Base-by-base conservation (phyloP, 2,797 vertebrate genomes). In the Hydrolagus colliei region DNA sequence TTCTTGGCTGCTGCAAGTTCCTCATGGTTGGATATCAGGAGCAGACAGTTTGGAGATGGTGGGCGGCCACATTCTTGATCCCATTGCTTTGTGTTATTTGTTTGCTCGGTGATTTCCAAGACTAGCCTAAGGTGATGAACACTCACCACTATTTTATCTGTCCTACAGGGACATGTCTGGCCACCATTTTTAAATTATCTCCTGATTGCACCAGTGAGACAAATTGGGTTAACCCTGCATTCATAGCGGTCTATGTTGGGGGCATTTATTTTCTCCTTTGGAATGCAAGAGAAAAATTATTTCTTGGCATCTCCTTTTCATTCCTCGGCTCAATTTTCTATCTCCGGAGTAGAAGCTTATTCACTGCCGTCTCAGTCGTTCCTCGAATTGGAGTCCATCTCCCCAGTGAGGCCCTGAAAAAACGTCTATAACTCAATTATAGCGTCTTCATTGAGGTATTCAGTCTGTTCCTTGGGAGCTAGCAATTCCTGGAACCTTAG, bases 301-400 rank as follows among this genome's bases (percentile, higher is more conserved):
- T 63, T 63, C 27, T 77, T 77, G 75, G 75, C 75, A 59, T 77
- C 75, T 52, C 41, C 41, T 76, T 41, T 35, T 76, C 35, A 76
- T 76, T 76, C 20, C 41, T 18, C 18, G 13, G 18, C 8, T 72
- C n/a, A 72, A 8, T 72, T 9, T 72, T 72, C 1, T 52, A 52
- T 52, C 41, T 52, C 52, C 63, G 59, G 3, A 63, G 27, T 73
- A 22, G 20, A 10, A 12, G 22, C 72, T 73, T 10, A 32, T 79
- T 79, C 63, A 13, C n/a, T 0, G 13, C 61, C 63, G 77, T 13
- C 20, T 63, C 77, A 27, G 20, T 22, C n/a, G 6, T 79, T 79
- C 77, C 61, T 63, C 27, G 61, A 79, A 78, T n/a, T 78, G 76
- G 18, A 78, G 59, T 4, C 12, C 52, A 79, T 12, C 7, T 62